phyloP scores from a whole-genome alignment of 2,888 invertebrate genomes.

The Acanthoscelides obtectus region DNA sequence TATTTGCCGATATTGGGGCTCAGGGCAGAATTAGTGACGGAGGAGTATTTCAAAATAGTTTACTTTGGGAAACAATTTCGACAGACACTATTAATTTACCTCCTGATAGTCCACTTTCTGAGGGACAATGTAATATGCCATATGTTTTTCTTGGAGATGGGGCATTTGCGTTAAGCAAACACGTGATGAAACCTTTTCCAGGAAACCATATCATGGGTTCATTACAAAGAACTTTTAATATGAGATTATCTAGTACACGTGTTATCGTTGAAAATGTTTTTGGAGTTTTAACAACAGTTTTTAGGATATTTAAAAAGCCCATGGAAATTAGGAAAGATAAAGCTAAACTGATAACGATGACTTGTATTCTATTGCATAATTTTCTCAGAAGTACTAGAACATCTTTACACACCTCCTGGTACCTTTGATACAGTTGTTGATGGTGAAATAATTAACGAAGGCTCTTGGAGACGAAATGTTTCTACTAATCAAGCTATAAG shows the following conservation, averaged over 20 bases:
- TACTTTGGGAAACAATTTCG: slow-evolving; percentile 14
- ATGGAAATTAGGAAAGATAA: slow-evolving; percentile 9
- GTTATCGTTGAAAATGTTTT: slow-evolving; percentile 12
- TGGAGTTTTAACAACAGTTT: slow-evolving; percentile 12
- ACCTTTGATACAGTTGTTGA: background rate
- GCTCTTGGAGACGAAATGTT: background rate
- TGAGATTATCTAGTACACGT: slow-evolving; percentile 8
- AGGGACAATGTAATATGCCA: slow-evolving; percentile 2
- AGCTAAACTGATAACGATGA: slow-evolving; percentile 6
- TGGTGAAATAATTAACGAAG: background rate
- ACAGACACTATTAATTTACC: slow-evolving; percentile 16
- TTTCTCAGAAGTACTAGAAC: background rate
- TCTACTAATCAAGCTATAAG: no score
- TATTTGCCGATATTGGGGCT: slow-evolving; percentile 34
- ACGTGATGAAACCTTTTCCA: slow-evolving; percentile 25
- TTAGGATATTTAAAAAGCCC: slow-evolving; percentile 9
- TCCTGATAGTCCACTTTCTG: slow-evolving; percentile 6
- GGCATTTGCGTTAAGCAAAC: slow-evolving; percentile 15
- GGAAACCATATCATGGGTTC: slow-evolving; percentile 3
- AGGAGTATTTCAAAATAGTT: slow-evolving; percentile 26
- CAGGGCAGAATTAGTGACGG: slow-evolving; percentile 35
- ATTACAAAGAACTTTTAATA: slow-evolving; percentile 7
- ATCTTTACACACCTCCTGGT: background rate
- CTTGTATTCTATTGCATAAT: background rate
- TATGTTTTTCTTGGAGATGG: slow-evolving; percentile 15